phyloP scores from a whole-genome alignment of 2,797 vertebrate genomes.

The Gobio occitaniae region DNA sequence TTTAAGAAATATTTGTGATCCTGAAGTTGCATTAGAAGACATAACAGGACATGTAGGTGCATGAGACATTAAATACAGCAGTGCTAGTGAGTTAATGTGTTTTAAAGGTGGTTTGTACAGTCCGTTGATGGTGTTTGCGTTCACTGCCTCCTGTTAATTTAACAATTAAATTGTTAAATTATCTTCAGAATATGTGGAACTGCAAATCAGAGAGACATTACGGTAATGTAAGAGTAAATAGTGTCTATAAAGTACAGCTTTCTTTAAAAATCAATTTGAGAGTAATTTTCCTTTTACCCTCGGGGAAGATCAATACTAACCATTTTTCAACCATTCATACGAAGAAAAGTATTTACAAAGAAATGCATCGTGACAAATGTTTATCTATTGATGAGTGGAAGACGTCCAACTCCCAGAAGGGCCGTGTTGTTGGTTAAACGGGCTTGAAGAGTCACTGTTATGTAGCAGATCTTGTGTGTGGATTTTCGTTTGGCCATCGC shows the following conservation, averaged over 20 bases:
- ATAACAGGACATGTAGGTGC: no score
- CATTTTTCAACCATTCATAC: slow-evolving; percentile 7
- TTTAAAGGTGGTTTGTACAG: not conserved
- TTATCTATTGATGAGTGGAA: slow-evolving; percentile 14
- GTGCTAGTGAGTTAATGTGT: not conserved
- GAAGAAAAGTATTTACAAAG: slow-evolving; percentile 14
- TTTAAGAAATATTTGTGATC: not conserved
- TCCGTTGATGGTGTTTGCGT: not conserved
- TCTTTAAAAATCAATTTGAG: slow-evolving; percentile 34
- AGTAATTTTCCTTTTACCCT: slow-evolving; percentile 5
- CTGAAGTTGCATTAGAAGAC: not conserved
- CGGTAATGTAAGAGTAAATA: not conserved
- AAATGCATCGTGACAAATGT: not conserved
- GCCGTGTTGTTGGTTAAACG: not conserved
- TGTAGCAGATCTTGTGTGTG: not conserved
- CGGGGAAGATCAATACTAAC: slow-evolving; percentile 9
- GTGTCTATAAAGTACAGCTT: not conserved
- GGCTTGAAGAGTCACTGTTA: not conserved
- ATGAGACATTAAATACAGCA: not conserved
- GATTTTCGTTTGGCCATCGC: not conserved
- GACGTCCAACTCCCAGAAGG: not conserved
- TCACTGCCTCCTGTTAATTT: not conserved
- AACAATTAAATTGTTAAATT: not conserved
- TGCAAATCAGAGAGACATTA: not conserved
- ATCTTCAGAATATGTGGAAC: not conserved